These are phyloP conservation scores for Embidobia sp. DNA, from an alignment of 2,888 invertebrate species.

Conservation along the genomic window DNA sequence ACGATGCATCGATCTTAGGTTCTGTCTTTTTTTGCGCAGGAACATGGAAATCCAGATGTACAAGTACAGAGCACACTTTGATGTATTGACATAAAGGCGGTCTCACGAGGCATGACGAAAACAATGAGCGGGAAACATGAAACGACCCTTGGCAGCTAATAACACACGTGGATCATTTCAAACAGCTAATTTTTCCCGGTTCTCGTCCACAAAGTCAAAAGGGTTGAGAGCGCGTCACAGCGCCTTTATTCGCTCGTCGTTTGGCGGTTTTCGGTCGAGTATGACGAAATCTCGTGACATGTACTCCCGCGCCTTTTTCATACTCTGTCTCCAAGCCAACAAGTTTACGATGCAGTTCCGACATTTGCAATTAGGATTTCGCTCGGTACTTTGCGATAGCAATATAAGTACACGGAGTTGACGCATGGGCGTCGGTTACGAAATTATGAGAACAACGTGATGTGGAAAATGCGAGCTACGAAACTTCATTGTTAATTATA, in stretches of 20 bases:
- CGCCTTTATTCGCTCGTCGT: conserved; percentile 62
- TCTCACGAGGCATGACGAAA: conserved; percentile 75
- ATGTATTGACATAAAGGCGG: conserved; percentile 79
- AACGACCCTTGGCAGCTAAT: conserved; percentile 80
- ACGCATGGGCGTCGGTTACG: conserved; percentile 22
- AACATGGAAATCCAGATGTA: conserved; percentile 59
- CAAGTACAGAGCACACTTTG: conserved; percentile 74
- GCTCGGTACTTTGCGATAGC: conserved; percentile 36
- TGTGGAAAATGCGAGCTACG: conserved; percentile 25
- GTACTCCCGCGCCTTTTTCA: conserved; percentile 47
- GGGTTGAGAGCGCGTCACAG: conserved; percentile 67
- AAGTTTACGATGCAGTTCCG: conserved; percentile 59
- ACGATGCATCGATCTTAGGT: conserved; percentile 18
- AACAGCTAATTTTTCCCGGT: conserved; percentile 79
- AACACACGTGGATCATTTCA: conserved; percentile 80
- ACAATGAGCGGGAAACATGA: conserved; percentile 80
- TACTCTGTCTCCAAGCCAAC: conserved; percentile 46
- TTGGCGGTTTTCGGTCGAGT: conserved; percentile 61
- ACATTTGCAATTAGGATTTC: conserved; percentile 58
- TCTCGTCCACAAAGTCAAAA: conserved; percentile 76
- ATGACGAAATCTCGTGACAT: conserved; percentile 61
- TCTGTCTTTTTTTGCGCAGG: conserved; percentile 44
- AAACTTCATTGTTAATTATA: conserved; percentile 57
- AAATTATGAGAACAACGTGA: conserved; percentile 44
- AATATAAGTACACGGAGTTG: conserved; percentile 33